Evolutionary conservation across 2,797 vertebrate species (phyloP).

Genomic region (Enteromius mattozi): DNA sequence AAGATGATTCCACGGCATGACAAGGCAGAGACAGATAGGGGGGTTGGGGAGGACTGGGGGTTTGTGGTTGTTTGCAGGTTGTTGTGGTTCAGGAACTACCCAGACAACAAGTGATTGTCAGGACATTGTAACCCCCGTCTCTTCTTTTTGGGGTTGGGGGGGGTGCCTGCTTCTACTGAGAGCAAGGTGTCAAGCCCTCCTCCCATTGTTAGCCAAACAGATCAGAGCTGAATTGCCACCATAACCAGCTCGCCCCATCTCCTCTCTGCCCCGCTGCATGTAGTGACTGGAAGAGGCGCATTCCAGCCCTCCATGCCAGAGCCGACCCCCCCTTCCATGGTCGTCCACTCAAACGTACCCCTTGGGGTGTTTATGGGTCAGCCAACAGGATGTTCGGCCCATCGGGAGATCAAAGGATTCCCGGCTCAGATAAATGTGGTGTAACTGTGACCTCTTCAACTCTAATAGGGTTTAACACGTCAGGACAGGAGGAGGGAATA

Average conservation of each 20-base stretch:
- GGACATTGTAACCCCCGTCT: conserved; percentile 48
- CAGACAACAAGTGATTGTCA: conserved; percentile 66
- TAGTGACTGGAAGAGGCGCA: conserved; percentile 69
- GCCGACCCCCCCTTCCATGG: conserved; percentile 49
- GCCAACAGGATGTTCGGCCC: conserved; percentile 82
- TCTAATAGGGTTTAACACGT: conserved; percentile 67
- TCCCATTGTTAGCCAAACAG: conserved; percentile 71
- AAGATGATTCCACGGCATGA: conserved; percentile 1
- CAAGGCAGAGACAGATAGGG: conserved; percentile 12
- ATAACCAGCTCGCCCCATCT: conserved; percentile 48
- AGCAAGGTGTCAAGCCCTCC: conserved; percentile 76
- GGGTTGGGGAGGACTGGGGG: conserved; percentile 28
- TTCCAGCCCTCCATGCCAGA: conserved; percentile 65
- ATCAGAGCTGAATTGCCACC: conserved; percentile 66
- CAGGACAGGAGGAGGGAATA: conserved; percentile 69
- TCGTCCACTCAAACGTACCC: conserved; percentile 71
- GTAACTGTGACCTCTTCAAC: conserved; percentile 81
- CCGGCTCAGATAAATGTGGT: conserved; percentile 71
- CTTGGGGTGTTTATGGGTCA: conserved; percentile 80
- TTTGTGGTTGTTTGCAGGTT: conserved; percentile 65
- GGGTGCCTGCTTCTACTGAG: conserved; percentile 63
- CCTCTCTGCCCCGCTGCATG: conserved; percentile 61
- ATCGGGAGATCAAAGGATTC: conserved; percentile 78
- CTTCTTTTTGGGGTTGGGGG: conserved; percentile 57
- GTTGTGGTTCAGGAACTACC: conserved; percentile 69